Evolutionary conservation across 1,140 invertebrate species (phyloP), one percentile per base, ranked within the genome.

Genomic region (Manduca sexta): DNA sequence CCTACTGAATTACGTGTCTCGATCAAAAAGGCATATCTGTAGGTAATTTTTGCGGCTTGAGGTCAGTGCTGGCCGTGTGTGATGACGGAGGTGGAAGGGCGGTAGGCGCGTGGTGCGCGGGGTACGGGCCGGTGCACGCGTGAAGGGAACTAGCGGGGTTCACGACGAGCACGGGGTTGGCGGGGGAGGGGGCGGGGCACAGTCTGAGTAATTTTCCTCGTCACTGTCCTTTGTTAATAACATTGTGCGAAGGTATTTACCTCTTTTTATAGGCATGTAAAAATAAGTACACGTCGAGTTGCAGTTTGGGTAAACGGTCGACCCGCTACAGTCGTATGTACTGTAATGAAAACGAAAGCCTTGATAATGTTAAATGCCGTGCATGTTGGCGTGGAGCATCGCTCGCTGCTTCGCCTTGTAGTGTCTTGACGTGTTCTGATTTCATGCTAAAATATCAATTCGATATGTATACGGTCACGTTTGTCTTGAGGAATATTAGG

Each of bases 151-250:
- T 0, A 3, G 21, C 21, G 7, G 21, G 18, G 18, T 18, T n/a
- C n/a, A n/a, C n/a, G n/a, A n/a, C n/a, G n/a, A 14, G 11, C 11
- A 6, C 15, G 18, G 16, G 33, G 35, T n/a, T 34, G 10, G 14
- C 40, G 38, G 3, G 45, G 15, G 12, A 16, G 14, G 13, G 17
- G 30, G 33, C 31, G 41, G 45, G 34, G 45, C 26, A 41, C 39
- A 30, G n/a, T 11, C 30, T 37, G 31, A 55, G 46, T 49, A 45
- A 55, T 55, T 55, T 49, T 56, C 43, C 53, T 50, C 45, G 53
- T 56, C 33, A 49, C 43, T 50, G 53, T 45, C 54, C 54, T 52
- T 56, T 52, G 38, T 45, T 45, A 34, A 18, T 45, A 42, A 42
- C 13, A 40, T 42, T 16, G 12, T 31, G 29, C 4, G 41, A 21